Percentiles rank a stretch among this genome's conserved stretches.
These are phyloP conservation scores for Psilopogon haemacephalus DNA, from an alignment of 2,113 vertebrate genomes.

Conservation along the genomic window DNA sequence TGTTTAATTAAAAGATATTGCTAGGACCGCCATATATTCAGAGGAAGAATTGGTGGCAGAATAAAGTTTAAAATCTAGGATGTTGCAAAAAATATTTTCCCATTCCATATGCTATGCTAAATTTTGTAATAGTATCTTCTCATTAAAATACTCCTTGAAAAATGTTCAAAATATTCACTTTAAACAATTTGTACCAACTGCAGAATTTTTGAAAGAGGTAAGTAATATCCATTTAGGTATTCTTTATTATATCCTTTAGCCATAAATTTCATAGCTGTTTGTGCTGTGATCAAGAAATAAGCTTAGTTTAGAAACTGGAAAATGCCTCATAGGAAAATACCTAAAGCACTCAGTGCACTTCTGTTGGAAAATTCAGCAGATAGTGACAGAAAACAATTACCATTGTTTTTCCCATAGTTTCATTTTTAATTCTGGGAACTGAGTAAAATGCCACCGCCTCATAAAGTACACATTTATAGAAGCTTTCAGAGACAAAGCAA, in stretches of 20 bases:
- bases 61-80: neutral
- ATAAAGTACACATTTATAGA: neutral
- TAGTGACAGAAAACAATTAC: neutral
- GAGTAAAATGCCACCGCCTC: neutral
- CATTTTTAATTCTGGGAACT: neutral
- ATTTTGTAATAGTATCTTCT: neutral
- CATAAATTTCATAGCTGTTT: neutral
- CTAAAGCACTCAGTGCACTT: rapidly evolving
- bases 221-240: neutral
- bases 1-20: neutral
- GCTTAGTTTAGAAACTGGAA: neutral
- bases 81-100: neutral
- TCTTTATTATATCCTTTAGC: neutral
- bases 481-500: neutral
- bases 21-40: neutral
- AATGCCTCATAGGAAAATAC: neutral
- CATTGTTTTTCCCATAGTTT: neutral
- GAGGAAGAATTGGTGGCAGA: neutral
- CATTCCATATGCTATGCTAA: neutral
- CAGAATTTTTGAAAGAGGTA: neutral
- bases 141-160: neutral
- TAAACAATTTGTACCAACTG: neutral
- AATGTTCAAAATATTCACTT: neutral
- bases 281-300: neutral
- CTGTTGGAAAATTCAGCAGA: neutral